Evolutionary conservation across 2,888 invertebrate genomes (phyloP), one percentile per base, ranked within the genome.

Genomic region (Unio delphinus): DNA sequence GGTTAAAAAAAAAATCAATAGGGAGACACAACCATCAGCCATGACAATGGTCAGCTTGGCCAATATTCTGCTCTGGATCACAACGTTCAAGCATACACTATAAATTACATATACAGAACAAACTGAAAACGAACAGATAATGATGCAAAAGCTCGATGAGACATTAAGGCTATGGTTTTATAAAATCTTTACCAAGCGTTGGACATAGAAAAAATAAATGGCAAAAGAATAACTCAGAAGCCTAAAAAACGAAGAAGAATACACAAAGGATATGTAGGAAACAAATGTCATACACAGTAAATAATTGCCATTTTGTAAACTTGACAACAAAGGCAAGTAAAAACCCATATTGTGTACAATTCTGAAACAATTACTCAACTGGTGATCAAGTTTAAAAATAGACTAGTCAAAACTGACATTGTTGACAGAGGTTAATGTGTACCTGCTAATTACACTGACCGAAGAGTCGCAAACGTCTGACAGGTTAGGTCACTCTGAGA

Each of bases 401-500:
- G 15, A 28, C 59, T 58, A 0, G 65, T 2, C 20, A 34, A 20
- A 15, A 11, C 18, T 18, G 65, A 65, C 45, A 65, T 59, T 28
- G 15, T 8, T 65, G 15, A 20, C 1, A 23, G 59, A 59, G 17
- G 23, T 59, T 30, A 58, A 17, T 58, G 6, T 18, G 17, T 45
- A 59, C 20, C 34, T 65, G 59, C 11, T 3, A 17, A 26, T 15
- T 4, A 20, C 30, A 20, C 3, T 65, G 6, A 18, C 57, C 18
- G 45, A 17, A 5, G 23, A 4, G 1, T 63, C 2, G 4, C 23
- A n/a, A 28, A 18, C 3, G 34, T 45, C 59, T 57, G 34, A 15
- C 11, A 20, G 20, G 59, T n/a, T 73, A 58, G 72, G 69, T 23
- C 75, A 75, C 45, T 65, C 28, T 28, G 28, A 28, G 28, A 28